Conservation (phyloP, 2,113 vertebrate species). For the Lynx canadensis region DNA sequence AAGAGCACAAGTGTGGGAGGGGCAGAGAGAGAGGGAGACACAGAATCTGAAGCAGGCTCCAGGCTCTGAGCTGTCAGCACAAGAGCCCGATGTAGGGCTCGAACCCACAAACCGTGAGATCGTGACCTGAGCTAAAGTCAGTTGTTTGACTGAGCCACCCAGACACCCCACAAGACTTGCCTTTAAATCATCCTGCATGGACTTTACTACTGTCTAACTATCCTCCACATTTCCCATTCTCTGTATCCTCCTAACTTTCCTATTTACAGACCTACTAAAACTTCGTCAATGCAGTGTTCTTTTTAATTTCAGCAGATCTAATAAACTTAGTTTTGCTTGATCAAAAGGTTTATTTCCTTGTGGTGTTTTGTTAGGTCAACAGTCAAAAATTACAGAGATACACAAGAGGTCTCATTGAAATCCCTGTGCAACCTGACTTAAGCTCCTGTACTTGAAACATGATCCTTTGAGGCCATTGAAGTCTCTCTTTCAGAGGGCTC, state of each 20-base stretch:
- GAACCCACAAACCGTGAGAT: no score
- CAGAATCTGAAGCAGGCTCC: no score
- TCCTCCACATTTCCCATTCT: not conserved
- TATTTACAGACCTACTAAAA: not conserved
- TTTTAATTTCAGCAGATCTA: not conserved
- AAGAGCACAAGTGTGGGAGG: no score
- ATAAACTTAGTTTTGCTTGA: not conserved
- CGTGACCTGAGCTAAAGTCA: no score
- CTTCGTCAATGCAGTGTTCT: not conserved
- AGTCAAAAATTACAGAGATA: not conserved
- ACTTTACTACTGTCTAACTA: not conserved
- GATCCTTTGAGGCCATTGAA: rapidly evolving
- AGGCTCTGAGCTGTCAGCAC: no score
- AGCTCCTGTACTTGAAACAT: not conserved
- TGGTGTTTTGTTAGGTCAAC: not conserved
- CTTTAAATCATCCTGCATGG: not conserved
- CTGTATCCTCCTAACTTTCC: not conserved
- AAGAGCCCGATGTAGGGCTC: no score
- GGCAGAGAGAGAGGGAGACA: no score
- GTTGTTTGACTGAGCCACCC: no score
- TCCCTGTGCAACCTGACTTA: not conserved
- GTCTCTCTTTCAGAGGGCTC: not conserved
- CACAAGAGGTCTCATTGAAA: not conserved
- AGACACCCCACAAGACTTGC: not conserved
- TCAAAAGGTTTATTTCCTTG: not conserved